Evolutionary conservation across 2,113 vertebrate species (phyloP), one percentile per base, ranked within the genome.

Genomic region (Gnathonemus longibarbis): DNA sequence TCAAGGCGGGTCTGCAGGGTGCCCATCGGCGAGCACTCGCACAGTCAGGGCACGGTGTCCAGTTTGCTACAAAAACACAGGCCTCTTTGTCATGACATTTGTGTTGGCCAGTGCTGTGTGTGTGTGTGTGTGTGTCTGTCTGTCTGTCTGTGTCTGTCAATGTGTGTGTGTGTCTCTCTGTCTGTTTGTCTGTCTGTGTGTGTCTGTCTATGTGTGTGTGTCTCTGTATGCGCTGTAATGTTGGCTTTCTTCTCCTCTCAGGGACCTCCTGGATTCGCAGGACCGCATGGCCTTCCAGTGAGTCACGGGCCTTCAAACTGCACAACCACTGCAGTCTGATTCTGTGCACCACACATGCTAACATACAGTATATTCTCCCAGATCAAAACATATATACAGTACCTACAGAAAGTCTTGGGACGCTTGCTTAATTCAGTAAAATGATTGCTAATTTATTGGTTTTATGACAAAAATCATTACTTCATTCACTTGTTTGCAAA

Each of bases 281-380:
- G 95, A 91, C 95, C 96, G 93, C 95, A 91, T 88, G 96, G 95
- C 90, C 90, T 93, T 0, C 93, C 96, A 90, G 96, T 97, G 95
- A 97, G 97, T 97, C 93, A 39, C 9, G 2, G 48, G 19, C 13
- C 46, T n/a, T 3, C 21, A 35, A 50, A 52, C 42, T 31, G 50
- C 35, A 77, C 13, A 52, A 62, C 39, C 77, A n/a, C 39, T 35
- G 39, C 66, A 2, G 17, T 89, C 31, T 87, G 84, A 56, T 27
- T 24, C 27, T 66, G 53, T 2, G n/a, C 39, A 15, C 84, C 83
- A 66, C n/a, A 13, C 24, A 27, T 46, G 39, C 39, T 45, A 42
- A 39, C 46, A 77, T 83, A 0, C 19, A 21, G 85, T 10, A 35
- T 24, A 46, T 84, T 84, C 7, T 46, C 19, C 42, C 42, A 83